Percentiles rank a stretch among this genome's conserved stretches.
Evolutionary conservation across 2,888 invertebrate species (phyloP).

Genomic region (Rhagium mordax): DNA sequence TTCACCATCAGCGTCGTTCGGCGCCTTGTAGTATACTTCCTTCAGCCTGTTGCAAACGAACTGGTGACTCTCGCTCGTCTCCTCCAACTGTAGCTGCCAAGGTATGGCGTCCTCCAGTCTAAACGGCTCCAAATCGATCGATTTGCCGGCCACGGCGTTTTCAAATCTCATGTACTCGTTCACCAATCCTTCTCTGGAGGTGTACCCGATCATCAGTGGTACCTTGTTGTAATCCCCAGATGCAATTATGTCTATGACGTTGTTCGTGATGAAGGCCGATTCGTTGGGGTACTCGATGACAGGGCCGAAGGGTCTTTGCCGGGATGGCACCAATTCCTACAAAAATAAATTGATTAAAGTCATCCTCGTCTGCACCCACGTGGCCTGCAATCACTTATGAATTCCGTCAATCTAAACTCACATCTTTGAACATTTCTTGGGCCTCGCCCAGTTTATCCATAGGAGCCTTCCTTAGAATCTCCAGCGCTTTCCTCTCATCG

Average conservation of each 20-base stretch:
- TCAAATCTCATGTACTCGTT: too few relatives aligned
- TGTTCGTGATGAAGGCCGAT: conserved; percentile 39
- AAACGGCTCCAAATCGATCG: background rate
- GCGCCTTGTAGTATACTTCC: conserved; percentile 23
- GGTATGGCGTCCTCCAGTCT: conserved; percentile 51
- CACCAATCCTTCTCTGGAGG: conserved; percentile 64
- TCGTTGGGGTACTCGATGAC: conserved; percentile 34
- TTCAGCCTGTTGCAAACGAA: conserved; percentile 65
- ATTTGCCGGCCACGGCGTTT: too few relatives aligned
- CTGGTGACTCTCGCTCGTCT: conserved; percentile 51
- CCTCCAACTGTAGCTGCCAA: conserved; percentile 49
- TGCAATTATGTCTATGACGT: conserved; percentile 44
- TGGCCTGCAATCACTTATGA: too few relatives aligned
- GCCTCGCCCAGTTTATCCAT: conserved; percentile 54
- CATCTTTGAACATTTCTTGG: background rate
- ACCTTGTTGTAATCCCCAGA: conserved; percentile 51
- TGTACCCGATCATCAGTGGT: conserved; percentile 57
- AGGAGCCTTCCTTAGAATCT: conserved; percentile 65
- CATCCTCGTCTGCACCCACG: background rate
- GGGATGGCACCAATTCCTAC: too few relatives aligned
- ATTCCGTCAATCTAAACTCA: background rate
- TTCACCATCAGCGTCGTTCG: conserved; percentile 8
- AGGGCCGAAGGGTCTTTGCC: too few relatives aligned
- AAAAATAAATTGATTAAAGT: too few relatives aligned
- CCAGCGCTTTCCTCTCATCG: conserved; percentile 64